These are phyloP conservation scores for Pammene aurita DNA, from an alignment of 2,888 invertebrate species.

Conservation along the genomic window DNA sequence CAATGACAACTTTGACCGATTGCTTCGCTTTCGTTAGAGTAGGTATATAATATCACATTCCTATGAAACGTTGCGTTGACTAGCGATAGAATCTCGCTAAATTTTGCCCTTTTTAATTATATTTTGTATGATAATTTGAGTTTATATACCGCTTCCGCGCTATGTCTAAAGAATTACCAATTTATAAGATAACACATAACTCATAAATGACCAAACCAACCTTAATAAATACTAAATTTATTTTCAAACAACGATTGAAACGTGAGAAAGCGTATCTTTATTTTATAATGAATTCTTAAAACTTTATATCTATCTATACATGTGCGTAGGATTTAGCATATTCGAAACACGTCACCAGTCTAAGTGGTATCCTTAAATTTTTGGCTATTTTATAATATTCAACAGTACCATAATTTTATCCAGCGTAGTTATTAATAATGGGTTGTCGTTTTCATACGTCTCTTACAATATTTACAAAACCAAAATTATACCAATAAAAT, in stretches of 20 bases:
- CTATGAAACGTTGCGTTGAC: not conserved
- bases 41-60: not conserved
- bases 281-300: slow-evolving; percentile 49
- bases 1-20: slow-evolving; percentile 23
- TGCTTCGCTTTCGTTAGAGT: not conserved
- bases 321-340: slow-evolving; percentile 72
- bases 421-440: slow-evolving; percentile 6
- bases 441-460: slow-evolving; percentile 14
- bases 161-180: too few relatives aligned
- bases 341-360: slow-evolving; percentile 60
- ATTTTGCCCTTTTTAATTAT: too few relatives aligned
- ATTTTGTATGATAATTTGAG: too few relatives aligned
- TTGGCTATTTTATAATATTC: slow-evolving; percentile 38
- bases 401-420: slow-evolving; percentile 24
- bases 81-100: not conserved
- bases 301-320: slow-evolving; percentile 50
- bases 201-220: not conserved
- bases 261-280: slow-evolving; percentile 42
- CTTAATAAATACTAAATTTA: slow-evolving; percentile 1
- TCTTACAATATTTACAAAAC: slow-evolving; percentile 41
- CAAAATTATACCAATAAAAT: slow-evolving; percentile 38
- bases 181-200: not conserved
- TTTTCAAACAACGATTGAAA: slow-evolving; percentile 16
- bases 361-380: slow-evolving; percentile 55
- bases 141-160: too few relatives aligned